A percentile compares a stretch with the other conserved stretches of the same genome.
phyloP scores from a whole-genome alignment of 2,888 invertebrate genomes.

The Ennomos quercinarius region DNA sequence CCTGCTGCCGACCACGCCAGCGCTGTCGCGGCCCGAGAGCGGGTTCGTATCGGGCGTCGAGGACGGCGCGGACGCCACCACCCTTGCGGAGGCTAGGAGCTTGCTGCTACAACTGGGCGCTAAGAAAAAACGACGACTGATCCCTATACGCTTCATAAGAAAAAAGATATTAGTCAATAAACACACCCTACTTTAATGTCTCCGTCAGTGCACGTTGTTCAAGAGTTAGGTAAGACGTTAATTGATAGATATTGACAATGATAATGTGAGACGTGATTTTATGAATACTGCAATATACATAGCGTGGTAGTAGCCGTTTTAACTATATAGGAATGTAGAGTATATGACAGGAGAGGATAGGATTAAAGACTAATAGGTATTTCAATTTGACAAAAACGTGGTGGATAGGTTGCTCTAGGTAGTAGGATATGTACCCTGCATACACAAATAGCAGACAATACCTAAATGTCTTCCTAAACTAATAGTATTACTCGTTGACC shows the following conservation, averaged over 20 bases:
- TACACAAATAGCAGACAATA: no score
- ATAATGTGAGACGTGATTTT: background rate
- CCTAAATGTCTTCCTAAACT: no score
- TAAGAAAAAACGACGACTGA: slow-evolving; percentile 88
- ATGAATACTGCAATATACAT: no score
- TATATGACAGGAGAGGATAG: no score
- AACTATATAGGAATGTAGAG: no score
- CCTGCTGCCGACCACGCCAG: slow-evolving; percentile 85
- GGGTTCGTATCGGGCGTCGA: slow-evolving; percentile 90
- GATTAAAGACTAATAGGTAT: no score
- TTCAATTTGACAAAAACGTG: no score
- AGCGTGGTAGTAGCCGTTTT: no score
- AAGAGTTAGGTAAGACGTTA: slow-evolving; percentile 29
- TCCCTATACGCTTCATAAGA: slow-evolving; percentile 89
- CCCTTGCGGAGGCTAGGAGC: slow-evolving; percentile 88
- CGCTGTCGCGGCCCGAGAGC: slow-evolving; percentile 90
- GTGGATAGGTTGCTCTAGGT: no score
- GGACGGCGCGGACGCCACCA: slow-evolving; percentile 83
- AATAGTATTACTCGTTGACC: no score
- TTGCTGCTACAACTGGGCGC: slow-evolving; percentile 89
- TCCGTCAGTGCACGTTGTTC: slow-evolving; percentile 47
- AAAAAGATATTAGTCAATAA: slow-evolving; percentile 88
- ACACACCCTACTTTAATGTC: slow-evolving; percentile 63
- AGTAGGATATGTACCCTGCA: no score
- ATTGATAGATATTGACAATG: background rate